These are phyloP conservation scores for Tetramorium parvispinum DNA, from an alignment of 1,140 invertebrate genomes.

Conservation along the genomic window DNA sequence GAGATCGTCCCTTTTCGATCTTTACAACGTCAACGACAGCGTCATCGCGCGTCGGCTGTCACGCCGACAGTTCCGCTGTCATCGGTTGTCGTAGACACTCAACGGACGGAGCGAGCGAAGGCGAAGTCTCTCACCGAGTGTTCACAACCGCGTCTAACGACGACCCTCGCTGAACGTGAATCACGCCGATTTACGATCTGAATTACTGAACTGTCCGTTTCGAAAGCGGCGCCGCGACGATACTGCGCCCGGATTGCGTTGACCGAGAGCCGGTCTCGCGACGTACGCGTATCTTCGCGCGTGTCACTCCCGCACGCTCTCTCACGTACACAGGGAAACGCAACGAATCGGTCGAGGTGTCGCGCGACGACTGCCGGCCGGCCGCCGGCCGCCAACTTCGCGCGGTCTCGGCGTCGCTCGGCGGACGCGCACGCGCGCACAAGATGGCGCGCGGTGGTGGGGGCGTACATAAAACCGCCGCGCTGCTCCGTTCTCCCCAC, in stretches of 20 bases:
- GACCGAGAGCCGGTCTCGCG: not conserved
- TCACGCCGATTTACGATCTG: too few species aligned
- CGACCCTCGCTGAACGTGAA: not conserved
- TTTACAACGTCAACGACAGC: too few species aligned
- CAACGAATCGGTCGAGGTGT: constrained; percentile 62
- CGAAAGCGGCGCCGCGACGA: not conserved
- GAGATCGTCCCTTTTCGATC: not conserved
- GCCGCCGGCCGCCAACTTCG: constrained; percentile 6
- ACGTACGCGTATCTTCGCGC: not conserved
- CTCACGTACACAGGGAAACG: not conserved
- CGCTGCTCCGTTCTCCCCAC: not conserved
- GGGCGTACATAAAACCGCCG: not conserved
- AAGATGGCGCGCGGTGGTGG: constrained; percentile 58
- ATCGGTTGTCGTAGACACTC: not conserved
- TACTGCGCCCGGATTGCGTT: not conserved
- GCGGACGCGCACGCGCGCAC: constrained; percentile 1
- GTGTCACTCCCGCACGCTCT: not conserved
- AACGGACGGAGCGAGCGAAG: too few species aligned
- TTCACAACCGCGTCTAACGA: not conserved
- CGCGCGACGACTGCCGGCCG: constrained; percentile 76
- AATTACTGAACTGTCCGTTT: too few species aligned
- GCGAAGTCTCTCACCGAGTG: not conserved
- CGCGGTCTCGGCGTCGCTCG: not conserved
- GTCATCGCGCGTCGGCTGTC: not conserved
- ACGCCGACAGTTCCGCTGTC: not conserved